Evolutionary conservation across 2,888 invertebrate species (phyloP), one percentile per base, ranked within the genome.

Genomic region (Arenicola marina): DNA sequence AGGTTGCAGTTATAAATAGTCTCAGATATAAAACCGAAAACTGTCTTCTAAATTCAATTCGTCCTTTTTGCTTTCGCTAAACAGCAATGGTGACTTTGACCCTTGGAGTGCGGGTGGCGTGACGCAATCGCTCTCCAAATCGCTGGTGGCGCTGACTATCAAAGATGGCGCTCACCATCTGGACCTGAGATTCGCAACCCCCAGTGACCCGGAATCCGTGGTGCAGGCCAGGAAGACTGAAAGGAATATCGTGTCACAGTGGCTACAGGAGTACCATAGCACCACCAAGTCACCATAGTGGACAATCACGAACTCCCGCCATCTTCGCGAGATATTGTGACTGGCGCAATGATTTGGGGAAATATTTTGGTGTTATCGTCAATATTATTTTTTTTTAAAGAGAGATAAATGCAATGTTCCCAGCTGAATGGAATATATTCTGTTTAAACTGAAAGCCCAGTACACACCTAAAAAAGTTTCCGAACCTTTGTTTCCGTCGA

Each of bases 41-140:
- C n/a, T n/a, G n/a, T n/a, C n/a, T n/a, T n/a, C n/a, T n/a, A n/a
- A n/a, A n/a, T n/a, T n/a, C n/a, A n/a, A n/a, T n/a, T n/a, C n/a
- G 7, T 7, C 4, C 11, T 15, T 56, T 11, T 55, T 54, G 38
- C 56, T 7, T 59, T 59, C 7, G 4, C 4, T 56, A 65, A 77
- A 61, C 75, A 85, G 84, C 66, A 86, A 86, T 75, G 86, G 86
- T n/a, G 67, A 74, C 57, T 72, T 85, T 55, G 86, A 86, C 66
- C 86, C 86, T 2, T 86, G 86, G 86, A 82, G 82, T 26, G 80
- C 82, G 2, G 85, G 85, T 4, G 86, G 86, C 2, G 81, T 84
- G 2, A 34, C 73, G 55, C 59, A 73, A 54, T 69, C 73, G 24
- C 59, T 76, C 11, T 73, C 75, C 0, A 63, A 73, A 64, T 73